phyloP scores from a whole-genome alignment of 2,888 invertebrate genomes.

The Aphrophora alni region DNA sequence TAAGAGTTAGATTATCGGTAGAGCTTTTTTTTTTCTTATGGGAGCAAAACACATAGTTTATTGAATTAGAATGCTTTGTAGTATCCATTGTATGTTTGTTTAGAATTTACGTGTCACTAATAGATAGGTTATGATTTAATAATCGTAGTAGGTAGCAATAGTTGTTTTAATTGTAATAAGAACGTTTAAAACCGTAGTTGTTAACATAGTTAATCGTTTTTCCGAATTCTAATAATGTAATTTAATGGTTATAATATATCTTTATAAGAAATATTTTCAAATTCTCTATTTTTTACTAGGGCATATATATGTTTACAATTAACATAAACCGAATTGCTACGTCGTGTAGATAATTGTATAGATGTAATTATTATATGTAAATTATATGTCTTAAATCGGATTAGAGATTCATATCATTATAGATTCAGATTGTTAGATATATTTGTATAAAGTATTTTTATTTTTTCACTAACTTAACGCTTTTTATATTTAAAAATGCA shows the following conservation, averaged over 20 bases:
- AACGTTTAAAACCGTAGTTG: background rate
- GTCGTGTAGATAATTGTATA: background rate
- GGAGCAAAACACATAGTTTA: background rate
- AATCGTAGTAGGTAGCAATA: background rate
- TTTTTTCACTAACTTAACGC: background rate
- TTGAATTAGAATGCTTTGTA: background rate
- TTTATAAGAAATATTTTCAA: background rate
- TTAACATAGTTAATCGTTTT: background rate
- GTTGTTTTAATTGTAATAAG: background rate
- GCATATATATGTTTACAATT: background rate
- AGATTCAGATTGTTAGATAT: background rate
- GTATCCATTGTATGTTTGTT: background rate
- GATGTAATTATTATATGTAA: background rate
- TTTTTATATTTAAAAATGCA: background rate
- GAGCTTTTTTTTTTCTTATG: background rate
- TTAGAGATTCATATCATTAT: background rate
- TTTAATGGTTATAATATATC: background rate
- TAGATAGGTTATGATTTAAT: background rate
- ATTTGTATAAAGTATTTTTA: background rate
- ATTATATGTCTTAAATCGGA: background rate
- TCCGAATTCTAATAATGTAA: background rate
- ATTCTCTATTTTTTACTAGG: constrained; percentile 1
- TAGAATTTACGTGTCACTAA: background rate
- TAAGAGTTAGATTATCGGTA: background rate
- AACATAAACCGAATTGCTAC: background rate